phyloP scores from a whole-genome alignment of 30 jellyfish, hydroid and myxozoan genomes.

The Nemopilema nomurai region DNA sequence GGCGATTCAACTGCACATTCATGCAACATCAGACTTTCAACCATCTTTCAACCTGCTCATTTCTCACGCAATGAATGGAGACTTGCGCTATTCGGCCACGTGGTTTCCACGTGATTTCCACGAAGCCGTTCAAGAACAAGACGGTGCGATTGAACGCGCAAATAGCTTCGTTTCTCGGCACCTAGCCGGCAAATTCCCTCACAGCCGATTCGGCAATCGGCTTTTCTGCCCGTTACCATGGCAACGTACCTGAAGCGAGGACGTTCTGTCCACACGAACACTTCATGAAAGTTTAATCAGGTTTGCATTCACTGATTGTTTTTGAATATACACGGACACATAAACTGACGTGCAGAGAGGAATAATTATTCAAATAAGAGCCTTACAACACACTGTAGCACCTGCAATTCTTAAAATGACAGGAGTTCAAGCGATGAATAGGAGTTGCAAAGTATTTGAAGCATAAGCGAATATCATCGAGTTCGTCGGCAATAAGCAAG shows the following conservation, averaged over 20 bases:
- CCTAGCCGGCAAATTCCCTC: slow-evolving; percentile 16
- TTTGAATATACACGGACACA: slow-evolving; percentile 57
- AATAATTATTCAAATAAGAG: slow-evolving; percentile 39
- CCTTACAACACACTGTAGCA: slow-evolving; percentile 58
- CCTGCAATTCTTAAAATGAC: slow-evolving; percentile 48
- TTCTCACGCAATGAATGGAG: not conserved
- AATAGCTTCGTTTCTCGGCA: not conserved
- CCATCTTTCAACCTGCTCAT: not conserved
- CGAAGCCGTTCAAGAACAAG: not conserved
- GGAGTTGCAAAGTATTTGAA: slow-evolving; percentile 12
- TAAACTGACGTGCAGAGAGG: slow-evolving; percentile 44
- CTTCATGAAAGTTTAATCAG: slow-evolving; percentile 39
- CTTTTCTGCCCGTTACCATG: slow-evolving; percentile 14
- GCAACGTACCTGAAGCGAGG: slow-evolving; percentile 31
- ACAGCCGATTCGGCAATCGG: slow-evolving; percentile 2
- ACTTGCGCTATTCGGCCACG: not conserved
- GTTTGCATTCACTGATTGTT: slow-evolving; percentile 56
- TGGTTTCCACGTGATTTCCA: not conserved
- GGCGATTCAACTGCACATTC: not conserved
- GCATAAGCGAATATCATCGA: slow-evolving; percentile 2
- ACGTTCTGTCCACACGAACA: slow-evolving; percentile 31
- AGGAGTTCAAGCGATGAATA: slow-evolving; percentile 31
- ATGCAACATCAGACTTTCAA: not conserved
- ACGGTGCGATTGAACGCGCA: not conserved
- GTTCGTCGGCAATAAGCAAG: not conserved